Evolutionary conservation across 1,140 invertebrate genomes (phyloP).

Genomic region (Pachyrhynchus sulphureomaculatus): DNA sequence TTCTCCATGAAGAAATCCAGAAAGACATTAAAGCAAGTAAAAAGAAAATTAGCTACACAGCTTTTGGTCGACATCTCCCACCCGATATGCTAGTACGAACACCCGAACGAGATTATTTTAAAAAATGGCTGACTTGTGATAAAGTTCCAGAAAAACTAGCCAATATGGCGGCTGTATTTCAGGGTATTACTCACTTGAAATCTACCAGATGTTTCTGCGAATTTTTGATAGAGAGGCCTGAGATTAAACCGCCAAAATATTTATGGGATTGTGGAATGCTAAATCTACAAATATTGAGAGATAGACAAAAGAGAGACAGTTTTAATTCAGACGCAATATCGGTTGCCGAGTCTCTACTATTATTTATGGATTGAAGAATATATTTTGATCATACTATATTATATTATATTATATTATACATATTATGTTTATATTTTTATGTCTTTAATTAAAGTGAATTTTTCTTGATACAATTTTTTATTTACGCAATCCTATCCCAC

Average conservation of each 20-base stretch:
- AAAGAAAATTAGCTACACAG: slow-evolving; percentile 47
- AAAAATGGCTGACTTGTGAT: slow-evolving; percentile 54
- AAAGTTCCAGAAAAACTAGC: slow-evolving; percentile 57
- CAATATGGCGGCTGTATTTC: slow-evolving; percentile 60
- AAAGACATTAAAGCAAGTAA: slow-evolving; percentile 55
- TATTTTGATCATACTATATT: too few species aligned
- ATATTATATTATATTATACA: too few species aligned
- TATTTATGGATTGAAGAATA: too few species aligned
- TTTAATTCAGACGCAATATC: too few species aligned
- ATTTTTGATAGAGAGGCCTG: slow-evolving; percentile 31
- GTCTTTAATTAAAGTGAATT: too few species aligned
- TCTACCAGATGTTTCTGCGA: slow-evolving; percentile 41
- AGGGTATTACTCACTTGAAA: slow-evolving; percentile 59
- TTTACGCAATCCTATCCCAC: too few species aligned
- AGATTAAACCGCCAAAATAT: slow-evolving; percentile 38
- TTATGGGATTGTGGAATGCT: slow-evolving; percentile 30
- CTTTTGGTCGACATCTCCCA: slow-evolving; percentile 57
- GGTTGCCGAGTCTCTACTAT: too few species aligned
- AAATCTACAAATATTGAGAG: slow-evolving; percentile 12
- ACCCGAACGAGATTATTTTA: slow-evolving; percentile 52
- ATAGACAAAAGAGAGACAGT: too few species aligned
- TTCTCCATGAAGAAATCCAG: slow-evolving; percentile 51
- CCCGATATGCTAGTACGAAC: slow-evolving; percentile 55
- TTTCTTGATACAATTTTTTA: too few species aligned
- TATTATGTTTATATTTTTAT: too few species aligned